Percentiles rank a stretch among this genome's conserved stretches.
These are phyloP conservation scores for Riptortus pedestris DNA, from an alignment of 1,140 invertebrate species.

Conservation along the genomic window DNA sequence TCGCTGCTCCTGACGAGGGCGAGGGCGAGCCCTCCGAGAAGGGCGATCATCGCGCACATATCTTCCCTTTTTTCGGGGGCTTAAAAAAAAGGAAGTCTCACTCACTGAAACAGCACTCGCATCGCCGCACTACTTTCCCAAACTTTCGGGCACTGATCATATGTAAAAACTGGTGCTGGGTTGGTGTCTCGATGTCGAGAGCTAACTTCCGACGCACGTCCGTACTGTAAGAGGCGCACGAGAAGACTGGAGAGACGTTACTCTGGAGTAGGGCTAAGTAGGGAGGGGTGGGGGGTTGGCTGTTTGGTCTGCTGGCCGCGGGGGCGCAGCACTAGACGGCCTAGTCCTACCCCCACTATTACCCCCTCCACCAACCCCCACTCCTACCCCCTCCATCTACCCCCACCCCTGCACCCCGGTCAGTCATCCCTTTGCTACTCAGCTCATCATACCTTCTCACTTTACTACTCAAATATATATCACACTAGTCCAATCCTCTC, in stretches of 20 bases:
- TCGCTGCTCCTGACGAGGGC: not conserved
- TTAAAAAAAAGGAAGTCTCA: not conserved
- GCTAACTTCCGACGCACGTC: conserved; percentile 1
- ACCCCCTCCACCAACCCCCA: not conserved
- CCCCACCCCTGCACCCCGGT: not conserved
- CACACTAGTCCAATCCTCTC: too few species aligned
- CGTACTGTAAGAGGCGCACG: not conserved
- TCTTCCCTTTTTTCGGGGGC: not conserved
- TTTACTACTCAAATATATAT: not conserved
- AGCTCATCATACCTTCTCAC: not conserved
- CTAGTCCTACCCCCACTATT: too few species aligned
- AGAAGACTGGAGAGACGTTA: not conserved
- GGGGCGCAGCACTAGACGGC: not conserved
- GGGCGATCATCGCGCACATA: not conserved
- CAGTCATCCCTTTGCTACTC: not conserved
- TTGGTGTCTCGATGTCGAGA: not conserved
- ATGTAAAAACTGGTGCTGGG: not conserved
- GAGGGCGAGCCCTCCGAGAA: not conserved
- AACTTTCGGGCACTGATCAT: not conserved
- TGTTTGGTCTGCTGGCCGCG: not conserved
- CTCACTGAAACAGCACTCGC: conserved; percentile 4
- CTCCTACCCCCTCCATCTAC: not conserved
- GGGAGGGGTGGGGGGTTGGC: not conserved
- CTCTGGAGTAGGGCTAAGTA: not conserved
- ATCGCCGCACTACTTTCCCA: not conserved